Evolutionary conservation across 2,113 vertebrate species (phyloP), one percentile per base, ranked within the genome.

Genomic region (Caranx melampygus): DNA sequence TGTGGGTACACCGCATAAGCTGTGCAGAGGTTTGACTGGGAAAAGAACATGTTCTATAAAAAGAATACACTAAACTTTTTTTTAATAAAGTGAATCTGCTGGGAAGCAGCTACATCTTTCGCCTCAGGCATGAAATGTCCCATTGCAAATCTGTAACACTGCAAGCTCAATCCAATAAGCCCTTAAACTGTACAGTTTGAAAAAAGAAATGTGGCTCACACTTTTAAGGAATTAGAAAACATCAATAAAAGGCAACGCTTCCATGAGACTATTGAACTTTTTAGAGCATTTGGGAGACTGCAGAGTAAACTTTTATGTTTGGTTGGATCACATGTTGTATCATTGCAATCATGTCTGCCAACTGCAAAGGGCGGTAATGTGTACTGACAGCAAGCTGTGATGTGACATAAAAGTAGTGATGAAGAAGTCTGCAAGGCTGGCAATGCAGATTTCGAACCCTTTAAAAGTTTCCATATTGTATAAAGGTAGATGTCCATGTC

Each of bases 11-110:
- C 9, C 37, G 57, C 34, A 47, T 40, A 20, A 7, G 42, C 9
- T 49, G 49, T 54, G 57, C 9, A 34, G 54, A 26, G 12, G 15
- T 37, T 60, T 59, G 8, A 74, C 33, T 37, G 59, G 12, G 15
- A 3, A 3, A 49, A 44, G 42, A 60, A 58, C 47, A 54, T 16
- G 8, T 14, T 59, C 72, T 60, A 66, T 62, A 69, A 65, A 83
- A 70, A 58, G 31, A 71, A 31, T 2, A 20, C 20, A 52, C 21
- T 34, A 67, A 65, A 72, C 45, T 71, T 69, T 47, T 67, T 73
- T 4, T 75, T 57, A 54, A 62, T 51, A 31, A 76, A 62, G 6
- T 11, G 2, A 72, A 65, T 69, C 52, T 77, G 16, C 47, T 20
- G n/a, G 45, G 63, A 47, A 81, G 67, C 14, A 47, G 21, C 52